Conservation (phyloP, 2,797 vertebrate genomes). For the Heterohyrax brucei region DNA sequence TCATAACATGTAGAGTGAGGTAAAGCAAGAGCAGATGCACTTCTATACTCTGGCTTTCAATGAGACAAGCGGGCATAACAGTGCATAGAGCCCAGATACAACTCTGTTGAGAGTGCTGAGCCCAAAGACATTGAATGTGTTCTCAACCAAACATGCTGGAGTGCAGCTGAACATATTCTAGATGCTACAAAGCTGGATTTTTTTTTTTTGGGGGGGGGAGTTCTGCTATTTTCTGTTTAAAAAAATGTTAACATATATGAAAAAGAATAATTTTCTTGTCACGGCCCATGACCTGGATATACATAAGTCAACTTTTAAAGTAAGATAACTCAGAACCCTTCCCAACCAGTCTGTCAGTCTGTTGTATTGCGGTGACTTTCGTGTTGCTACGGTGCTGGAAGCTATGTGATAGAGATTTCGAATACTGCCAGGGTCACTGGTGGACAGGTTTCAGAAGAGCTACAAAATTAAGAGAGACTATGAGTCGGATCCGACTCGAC, state of each 20-base stretch:
- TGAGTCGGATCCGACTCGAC: no score
- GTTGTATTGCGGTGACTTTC: not conserved
- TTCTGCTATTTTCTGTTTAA: not conserved
- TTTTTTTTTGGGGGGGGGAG: not conserved
- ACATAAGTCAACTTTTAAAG: not conserved
- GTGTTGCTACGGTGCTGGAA: not conserved
- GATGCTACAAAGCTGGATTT: not conserved
- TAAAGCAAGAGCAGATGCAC: conserved; percentile 5
- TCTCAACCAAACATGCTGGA: not conserved
- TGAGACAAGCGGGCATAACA: not conserved
- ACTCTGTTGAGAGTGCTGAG: not conserved
- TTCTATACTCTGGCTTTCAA: not conserved
- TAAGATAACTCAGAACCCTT: not conserved
- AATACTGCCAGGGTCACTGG: not conserved
- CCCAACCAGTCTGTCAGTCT: not conserved
- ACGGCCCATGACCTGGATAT: not conserved
- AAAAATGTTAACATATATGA: not conserved
- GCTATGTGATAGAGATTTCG: not conserved
- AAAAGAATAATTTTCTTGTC: not conserved
- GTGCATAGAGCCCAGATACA: not conserved
- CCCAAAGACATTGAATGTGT: not conserved
- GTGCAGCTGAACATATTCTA: not conserved
- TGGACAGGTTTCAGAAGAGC: not conserved
- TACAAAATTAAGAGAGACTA: not conserved
- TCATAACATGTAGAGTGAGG: conserved; percentile 20